Evolutionary conservation across 2,113 vertebrate genomes (phyloP).

Genomic region (Mastomys natalensis): DNA sequence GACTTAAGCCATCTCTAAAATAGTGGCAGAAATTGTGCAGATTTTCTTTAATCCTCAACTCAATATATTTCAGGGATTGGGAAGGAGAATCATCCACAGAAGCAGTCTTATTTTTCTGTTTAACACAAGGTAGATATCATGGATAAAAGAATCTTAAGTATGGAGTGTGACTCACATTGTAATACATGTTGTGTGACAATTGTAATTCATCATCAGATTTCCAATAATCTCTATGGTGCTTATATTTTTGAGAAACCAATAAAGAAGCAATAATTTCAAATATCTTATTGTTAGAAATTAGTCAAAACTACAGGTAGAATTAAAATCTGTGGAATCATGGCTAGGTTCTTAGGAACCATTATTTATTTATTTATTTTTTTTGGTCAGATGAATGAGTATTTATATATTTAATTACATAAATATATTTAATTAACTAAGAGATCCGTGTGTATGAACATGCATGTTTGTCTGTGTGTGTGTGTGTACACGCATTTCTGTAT

Average conservation of each 20-base stretch:
- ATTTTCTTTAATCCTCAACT: slow-evolving; percentile 59
- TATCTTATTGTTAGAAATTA: neutral
- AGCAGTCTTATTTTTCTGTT: slow-evolving; percentile 31
- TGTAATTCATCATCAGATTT: neutral
- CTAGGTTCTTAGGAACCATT: neutral
- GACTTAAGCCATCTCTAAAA: slow-evolving; percentile 39
- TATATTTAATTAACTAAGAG: neutral
- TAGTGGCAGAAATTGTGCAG: slow-evolving; percentile 47
- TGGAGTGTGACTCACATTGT: neutral
- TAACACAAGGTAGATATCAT: neutral
- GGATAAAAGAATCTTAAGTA: neutral
- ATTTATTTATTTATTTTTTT: too few species aligned
- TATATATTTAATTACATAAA: neutral
- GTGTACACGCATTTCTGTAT: neutral
- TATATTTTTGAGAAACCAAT: neutral
- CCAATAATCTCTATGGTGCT: neutral
- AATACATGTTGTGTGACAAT: neutral
- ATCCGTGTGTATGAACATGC: neutral
- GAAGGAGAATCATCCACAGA: neutral
- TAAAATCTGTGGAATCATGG: neutral
- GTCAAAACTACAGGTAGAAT: neutral
- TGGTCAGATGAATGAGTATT: too few species aligned
- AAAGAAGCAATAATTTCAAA: neutral
- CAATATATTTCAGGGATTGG: neutral
- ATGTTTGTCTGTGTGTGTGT: neutral